These are phyloP conservation scores for Dynastes grantii DNA, from an alignment of 2,888 invertebrate genomes.

Conservation along the genomic window DNA sequence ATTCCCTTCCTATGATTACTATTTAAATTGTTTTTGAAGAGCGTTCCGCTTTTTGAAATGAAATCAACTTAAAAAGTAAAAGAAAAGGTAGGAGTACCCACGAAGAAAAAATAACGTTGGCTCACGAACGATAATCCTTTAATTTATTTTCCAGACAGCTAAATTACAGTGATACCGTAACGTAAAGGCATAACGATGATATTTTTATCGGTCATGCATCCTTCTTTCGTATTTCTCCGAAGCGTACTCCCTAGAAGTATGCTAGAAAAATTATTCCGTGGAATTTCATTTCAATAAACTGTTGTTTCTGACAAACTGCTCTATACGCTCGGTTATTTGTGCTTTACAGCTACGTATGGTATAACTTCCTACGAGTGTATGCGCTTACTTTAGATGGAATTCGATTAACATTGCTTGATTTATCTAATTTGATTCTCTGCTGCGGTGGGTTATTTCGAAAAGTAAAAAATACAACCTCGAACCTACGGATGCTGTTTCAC, in stretches of 20 bases:
- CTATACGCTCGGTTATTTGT: conserved; percentile 31
- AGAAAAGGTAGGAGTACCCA: conserved; percentile 27
- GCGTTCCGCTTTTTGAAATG: not conserved
- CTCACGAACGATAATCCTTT: conserved; percentile 40
- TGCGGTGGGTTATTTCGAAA: conserved; percentile 12
- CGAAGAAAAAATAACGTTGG: conserved; percentile 30
- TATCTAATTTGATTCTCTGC: conserved; percentile 16
- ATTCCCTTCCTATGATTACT: conserved; percentile 38
- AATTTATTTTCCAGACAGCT: conserved; percentile 47
- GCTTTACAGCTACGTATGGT: conserved; percentile 8
- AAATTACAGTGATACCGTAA: conserved; percentile 44
- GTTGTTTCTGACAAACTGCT: conserved; percentile 43
- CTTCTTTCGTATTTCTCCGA: conserved; percentile 5
- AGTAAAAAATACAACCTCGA: not conserved
- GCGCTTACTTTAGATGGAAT: conserved; percentile 10
- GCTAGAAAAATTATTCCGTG: conserved; percentile 15
- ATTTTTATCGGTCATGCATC: conserved; percentile 27
- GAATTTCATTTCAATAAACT: conserved; percentile 32
- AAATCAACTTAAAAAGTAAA: not conserved
- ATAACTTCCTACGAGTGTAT: conserved; percentile 8
- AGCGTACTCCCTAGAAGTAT: conserved; percentile 2
- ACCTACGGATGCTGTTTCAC: not conserved
- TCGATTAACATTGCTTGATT: conserved; percentile 28
- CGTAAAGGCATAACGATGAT: conserved; percentile 9
- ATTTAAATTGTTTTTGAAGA: conserved; percentile 37